A percentile compares a stretch with the other conserved stretches of the same genome.
These are phyloP conservation scores for Bucorvus abyssinicus DNA, from an alignment of 2,797 vertebrate species.

Conservation along the genomic window DNA sequence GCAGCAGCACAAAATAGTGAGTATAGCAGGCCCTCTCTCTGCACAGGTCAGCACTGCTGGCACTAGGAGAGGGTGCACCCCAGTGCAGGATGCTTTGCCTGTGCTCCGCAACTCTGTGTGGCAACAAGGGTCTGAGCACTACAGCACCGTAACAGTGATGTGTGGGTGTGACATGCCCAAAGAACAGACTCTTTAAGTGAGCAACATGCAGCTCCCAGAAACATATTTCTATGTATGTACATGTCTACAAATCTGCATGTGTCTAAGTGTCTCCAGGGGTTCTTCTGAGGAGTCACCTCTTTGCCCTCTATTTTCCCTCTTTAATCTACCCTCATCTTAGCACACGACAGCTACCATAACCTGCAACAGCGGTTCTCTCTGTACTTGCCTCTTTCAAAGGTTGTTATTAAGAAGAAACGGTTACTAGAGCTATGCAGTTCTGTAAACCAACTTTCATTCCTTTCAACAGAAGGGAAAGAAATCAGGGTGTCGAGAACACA, in stretches of 20 bases:
- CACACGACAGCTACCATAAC: background rate
- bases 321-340: background rate
- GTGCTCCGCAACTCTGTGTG: background rate
- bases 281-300: background rate
- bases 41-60: background rate
- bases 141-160: background rate
- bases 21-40: background rate
- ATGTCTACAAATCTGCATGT: fast-evolving
- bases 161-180: background rate
- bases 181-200: background rate
- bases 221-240: background rate
- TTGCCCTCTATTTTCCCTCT: background rate
- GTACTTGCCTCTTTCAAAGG: background rate
- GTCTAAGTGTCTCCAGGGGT: background rate
- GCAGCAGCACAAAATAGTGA: background rate
- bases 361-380: background rate
- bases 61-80: background rate
- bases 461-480: background rate
- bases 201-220: background rate
- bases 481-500: background rate
- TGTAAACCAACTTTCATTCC: background rate
- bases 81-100: background rate
- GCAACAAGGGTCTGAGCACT: background rate
- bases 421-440: background rate
- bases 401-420: background rate